A percentile compares a stretch with the other conserved stretches of the same genome.
These are phyloP conservation scores for Garrulus glandarius DNA, from an alignment of 2,797 vertebrate genomes.

Conservation along the genomic window DNA sequence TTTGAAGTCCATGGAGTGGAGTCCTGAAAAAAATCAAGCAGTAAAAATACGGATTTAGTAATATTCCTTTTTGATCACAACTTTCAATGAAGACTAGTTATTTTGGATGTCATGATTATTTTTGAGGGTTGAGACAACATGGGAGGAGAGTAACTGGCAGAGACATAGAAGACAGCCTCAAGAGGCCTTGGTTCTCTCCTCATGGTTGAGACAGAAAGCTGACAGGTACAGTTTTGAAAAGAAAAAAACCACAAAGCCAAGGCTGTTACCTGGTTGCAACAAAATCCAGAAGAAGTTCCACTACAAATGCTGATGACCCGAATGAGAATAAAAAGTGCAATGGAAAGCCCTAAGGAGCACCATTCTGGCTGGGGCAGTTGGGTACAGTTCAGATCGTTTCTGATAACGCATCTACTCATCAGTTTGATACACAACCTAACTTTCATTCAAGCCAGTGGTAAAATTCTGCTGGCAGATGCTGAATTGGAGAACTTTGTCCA, in stretches of 20 bases:
- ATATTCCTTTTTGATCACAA: not conserved
- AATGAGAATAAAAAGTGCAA: not conserved
- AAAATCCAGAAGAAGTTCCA: not conserved
- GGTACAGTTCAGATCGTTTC: not conserved
- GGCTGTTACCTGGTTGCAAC: not conserved
- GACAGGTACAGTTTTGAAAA: not conserved
- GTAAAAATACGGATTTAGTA: not conserved
- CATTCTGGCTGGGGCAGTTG: not conserved
- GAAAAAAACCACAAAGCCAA: rapidly evolving
- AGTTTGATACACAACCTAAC: not conserved
- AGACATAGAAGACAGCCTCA: not conserved
- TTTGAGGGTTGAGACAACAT: not conserved
- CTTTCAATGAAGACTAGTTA: not conserved
- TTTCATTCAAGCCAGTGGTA: not conserved
- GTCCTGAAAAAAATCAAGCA: not conserved
- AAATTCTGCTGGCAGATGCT: not conserved
- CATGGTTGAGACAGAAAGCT: not conserved
- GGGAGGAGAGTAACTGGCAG: not conserved
- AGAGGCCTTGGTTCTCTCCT: not conserved
- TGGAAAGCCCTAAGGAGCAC: not conserved
- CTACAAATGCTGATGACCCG: rapidly evolving
- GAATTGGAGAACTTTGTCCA: not conserved
- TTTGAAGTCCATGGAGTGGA: not conserved
- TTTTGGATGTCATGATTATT: not conserved
- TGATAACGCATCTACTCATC: not conserved